Evolutionary conservation across 2,888 invertebrate genomes (phyloP).

Genomic region (Resseliella maxima): DNA sequence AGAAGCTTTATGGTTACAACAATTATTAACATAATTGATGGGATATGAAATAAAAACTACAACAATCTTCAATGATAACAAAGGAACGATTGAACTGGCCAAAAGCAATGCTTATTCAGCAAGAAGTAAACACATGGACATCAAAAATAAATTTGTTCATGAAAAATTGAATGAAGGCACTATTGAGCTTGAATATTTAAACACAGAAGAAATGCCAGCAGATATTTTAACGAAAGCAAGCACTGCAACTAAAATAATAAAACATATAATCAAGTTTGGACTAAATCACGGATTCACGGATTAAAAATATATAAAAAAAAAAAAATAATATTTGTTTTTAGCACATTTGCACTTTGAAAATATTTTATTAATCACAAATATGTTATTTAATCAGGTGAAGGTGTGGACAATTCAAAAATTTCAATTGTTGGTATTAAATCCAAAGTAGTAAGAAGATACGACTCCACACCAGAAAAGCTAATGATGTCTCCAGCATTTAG

Average conservation of each 20-base stretch:
- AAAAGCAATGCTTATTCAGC: background rate
- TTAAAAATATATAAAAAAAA: too few relatives aligned
- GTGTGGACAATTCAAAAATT: too few relatives aligned
- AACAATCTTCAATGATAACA: background rate
- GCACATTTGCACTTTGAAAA: too few relatives aligned
- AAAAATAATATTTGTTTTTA: too few relatives aligned
- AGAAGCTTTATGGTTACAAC: background rate
- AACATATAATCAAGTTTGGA: background rate
- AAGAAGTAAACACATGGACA: background rate
- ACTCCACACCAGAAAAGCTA: too few relatives aligned
- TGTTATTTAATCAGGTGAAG: too few relatives aligned
- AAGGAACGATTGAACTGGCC: background rate
- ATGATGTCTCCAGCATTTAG: too few relatives aligned
- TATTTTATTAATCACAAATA: too few relatives aligned
- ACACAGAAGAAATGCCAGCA: background rate
- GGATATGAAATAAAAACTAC: background rate
- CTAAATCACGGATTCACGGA: background rate
- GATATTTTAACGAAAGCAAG: conserved; percentile 11
- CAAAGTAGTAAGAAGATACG: too few relatives aligned
- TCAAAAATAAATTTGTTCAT: background rate
- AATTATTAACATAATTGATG: background rate
- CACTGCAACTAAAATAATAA: background rate
- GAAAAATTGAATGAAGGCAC: background rate
- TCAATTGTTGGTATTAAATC: too few relatives aligned
- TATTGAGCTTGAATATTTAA: background rate